These are phyloP conservation scores for Calosoma granatense DNA, from an alignment of 1,140 invertebrate species.

Conservation along the genomic window DNA sequence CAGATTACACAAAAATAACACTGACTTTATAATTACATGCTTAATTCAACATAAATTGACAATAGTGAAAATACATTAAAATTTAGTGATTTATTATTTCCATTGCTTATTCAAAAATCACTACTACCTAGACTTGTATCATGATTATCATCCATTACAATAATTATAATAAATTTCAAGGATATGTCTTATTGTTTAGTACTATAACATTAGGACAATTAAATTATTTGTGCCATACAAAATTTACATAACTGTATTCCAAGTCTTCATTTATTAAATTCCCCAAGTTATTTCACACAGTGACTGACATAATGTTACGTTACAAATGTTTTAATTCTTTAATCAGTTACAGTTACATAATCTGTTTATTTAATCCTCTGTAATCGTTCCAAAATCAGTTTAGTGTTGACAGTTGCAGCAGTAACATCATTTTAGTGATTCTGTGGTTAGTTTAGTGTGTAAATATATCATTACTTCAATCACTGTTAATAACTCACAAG, in stretches of 20 bases:
- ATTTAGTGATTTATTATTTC: not conserved
- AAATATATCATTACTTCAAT: too few species aligned
- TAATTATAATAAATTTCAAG: not conserved
- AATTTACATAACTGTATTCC: not conserved
- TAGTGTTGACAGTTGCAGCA: too few species aligned
- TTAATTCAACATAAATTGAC: not conserved
- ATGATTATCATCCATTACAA: not conserved
- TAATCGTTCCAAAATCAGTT: too few species aligned
- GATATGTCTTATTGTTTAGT: not conserved
- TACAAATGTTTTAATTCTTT: too few species aligned
- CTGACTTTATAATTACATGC: not conserved
- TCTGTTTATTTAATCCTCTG: too few species aligned
- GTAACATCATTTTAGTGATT: too few species aligned
- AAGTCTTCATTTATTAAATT: too few species aligned
- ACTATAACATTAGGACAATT: not conserved
- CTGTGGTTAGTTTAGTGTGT: too few species aligned
- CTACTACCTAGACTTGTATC: not conserved
- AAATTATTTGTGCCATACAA: not conserved
- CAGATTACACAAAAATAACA: not conserved
- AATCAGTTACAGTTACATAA: too few species aligned
- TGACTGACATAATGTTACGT: too few species aligned
- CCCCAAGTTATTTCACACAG: too few species aligned
- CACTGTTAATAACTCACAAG: too few species aligned
- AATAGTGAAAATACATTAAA: not conserved
- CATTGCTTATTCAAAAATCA: not conserved